These are phyloP conservation scores for Asbolus verrucosus DNA, from an alignment of 1,140 invertebrate genomes.

Conservation along the genomic window DNA sequence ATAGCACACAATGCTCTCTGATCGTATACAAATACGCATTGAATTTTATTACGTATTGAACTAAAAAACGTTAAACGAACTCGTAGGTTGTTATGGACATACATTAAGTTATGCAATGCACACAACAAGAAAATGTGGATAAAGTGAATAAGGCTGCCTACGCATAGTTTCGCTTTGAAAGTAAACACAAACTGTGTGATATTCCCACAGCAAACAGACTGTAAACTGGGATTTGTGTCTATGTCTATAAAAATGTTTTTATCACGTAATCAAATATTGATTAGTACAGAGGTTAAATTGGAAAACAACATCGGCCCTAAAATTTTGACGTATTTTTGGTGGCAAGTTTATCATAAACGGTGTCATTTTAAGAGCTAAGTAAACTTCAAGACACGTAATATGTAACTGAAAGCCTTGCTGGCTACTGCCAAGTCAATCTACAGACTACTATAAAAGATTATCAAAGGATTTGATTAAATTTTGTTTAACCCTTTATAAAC, in stretches of 20 bases:
- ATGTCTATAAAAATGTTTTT: neutral
- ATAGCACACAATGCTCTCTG: no score
- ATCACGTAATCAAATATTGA: conserved; percentile 1
- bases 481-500: no score
- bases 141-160: conserved; percentile 28
- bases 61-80: conserved; percentile 21
- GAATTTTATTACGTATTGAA: conserved; percentile 7
- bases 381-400: no score
- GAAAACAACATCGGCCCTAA: neutral
- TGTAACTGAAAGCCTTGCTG: no score
- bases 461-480: no score
- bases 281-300: neutral
- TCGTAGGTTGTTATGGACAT: conserved; percentile 51
- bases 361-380: no score
- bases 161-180: conserved; percentile 25
- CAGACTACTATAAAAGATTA: no score
- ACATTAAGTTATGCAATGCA: conserved; percentile 46
- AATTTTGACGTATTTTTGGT: no score
- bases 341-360: no score
- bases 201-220: conserved; percentile 16
- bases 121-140: conserved; percentile 6
- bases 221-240: neutral
- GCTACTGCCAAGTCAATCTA: no score
- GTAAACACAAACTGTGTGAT: conserved; percentile 18
- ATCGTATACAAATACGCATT: no score